phyloP scores from a whole-genome alignment of 2,797 vertebrate species.

The Tragopan temminckii region DNA sequence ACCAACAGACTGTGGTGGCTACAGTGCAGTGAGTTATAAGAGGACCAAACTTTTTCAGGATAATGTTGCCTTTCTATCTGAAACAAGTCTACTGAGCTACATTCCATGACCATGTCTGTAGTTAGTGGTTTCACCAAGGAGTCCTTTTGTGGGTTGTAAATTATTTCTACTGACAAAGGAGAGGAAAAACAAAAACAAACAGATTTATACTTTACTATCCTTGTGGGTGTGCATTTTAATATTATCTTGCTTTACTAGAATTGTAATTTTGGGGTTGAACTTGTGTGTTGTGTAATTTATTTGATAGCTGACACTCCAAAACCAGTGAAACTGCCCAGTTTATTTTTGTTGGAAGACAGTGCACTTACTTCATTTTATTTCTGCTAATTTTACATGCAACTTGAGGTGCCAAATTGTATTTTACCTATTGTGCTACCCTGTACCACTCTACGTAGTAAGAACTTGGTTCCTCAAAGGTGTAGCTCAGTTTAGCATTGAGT shows the following conservation, averaged over 20 bases:
- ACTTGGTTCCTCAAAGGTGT: slow-evolving; percentile 79
- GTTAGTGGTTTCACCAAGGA: slow-evolving; percentile 81
- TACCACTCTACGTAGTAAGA: slow-evolving; percentile 77
- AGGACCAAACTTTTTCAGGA: slow-evolving; percentile 88
- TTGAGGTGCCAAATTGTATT: slow-evolving; percentile 83
- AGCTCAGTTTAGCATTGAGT: slow-evolving; percentile 81
- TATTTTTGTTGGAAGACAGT: slow-evolving; percentile 76
- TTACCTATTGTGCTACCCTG: slow-evolving; percentile 77
- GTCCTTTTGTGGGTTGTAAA: slow-evolving; percentile 82
- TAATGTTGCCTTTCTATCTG: slow-evolving; percentile 86
- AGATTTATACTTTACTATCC: slow-evolving; percentile 84
- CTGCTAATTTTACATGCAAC: slow-evolving; percentile 77
- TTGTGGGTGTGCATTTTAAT: slow-evolving; percentile 82
- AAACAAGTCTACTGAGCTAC: slow-evolving; percentile 85
- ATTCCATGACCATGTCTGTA: slow-evolving; percentile 85
- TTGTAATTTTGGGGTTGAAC: slow-evolving; percentile 77
- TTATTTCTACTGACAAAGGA: slow-evolving; percentile 81
- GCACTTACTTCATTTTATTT: slow-evolving; percentile 73
- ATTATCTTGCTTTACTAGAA: slow-evolving; percentile 81
- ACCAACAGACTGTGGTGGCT: slow-evolving; percentile 78
- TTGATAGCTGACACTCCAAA: slow-evolving; percentile 77
- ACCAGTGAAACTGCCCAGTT: slow-evolving; percentile 67
- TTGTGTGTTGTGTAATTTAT: slow-evolving; percentile 77
- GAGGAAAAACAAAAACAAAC: background rate
- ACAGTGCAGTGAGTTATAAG: slow-evolving; percentile 80